Evolutionary conservation across 2,888 invertebrate species (phyloP).

Genomic region (Catocala fraxini): DNA sequence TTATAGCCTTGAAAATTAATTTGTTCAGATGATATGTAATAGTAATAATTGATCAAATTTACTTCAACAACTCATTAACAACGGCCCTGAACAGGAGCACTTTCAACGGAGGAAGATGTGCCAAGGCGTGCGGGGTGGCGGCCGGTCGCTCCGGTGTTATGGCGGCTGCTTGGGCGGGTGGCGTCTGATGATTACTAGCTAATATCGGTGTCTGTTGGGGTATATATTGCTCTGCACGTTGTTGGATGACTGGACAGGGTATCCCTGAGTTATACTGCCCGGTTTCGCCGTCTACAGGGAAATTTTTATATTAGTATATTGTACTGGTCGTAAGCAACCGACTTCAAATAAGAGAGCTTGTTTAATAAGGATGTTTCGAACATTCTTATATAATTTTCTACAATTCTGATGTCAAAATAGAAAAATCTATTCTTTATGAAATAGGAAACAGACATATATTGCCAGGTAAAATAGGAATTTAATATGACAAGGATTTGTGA

Average conservation of each 20-base stretch:
- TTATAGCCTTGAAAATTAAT: too few relatives aligned
- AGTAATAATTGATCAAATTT: slow-evolving; percentile 1
- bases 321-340: too few relatives aligned
- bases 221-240: slow-evolving; percentile 79
- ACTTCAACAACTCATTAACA: slow-evolving; percentile 31
- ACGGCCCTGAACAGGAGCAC: slow-evolving; percentile 16
- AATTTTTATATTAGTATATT: slow-evolving; percentile 9
- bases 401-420: too few relatives aligned
- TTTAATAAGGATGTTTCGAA: too few relatives aligned
- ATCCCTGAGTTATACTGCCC: slow-evolving; percentile 94
- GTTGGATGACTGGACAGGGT: slow-evolving; percentile 91
- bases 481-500: too few relatives aligned
- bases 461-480: too few relatives aligned
- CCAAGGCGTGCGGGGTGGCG: background rate
- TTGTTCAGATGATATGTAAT: too few relatives aligned
- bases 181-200: slow-evolving; percentile 65
- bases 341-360: too few relatives aligned
- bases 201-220: slow-evolving; percentile 80
- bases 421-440: too few relatives aligned
- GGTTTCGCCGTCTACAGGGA: slow-evolving; percentile 90
- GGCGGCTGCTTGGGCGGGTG: slow-evolving; percentile 52
- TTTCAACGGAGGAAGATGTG: background rate
- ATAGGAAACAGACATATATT: too few relatives aligned
- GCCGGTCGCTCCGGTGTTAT: slow-evolving; percentile 12
- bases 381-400: too few relatives aligned